Evolutionary conservation across 2,888 invertebrate species (phyloP), one percentile per base, ranked within the genome.

Genomic region (Baccha elongata): DNA sequence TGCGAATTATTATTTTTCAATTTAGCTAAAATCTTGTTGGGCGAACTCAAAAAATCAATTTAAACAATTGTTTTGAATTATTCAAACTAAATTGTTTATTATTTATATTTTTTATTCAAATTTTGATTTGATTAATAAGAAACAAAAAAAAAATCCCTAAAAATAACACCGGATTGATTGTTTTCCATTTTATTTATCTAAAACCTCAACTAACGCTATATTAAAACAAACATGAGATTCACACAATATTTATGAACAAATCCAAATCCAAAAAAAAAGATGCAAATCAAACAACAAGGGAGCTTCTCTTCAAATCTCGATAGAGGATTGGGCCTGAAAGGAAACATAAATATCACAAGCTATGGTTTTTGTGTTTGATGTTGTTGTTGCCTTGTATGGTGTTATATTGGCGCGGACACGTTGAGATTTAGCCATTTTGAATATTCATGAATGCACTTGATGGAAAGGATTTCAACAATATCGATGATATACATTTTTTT

Each of bases 391-490:
- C 15, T 15, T 32, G 48, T 26, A 10, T 40, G 60, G 60, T 60
- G 53, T 69, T 55, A 60, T 69, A 65, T 76, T 71, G 76, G 60
- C 65, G 60, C 65, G 71, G 60, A 71, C 71, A 62, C 76, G 81
- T 67, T 29, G 71, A 76, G 81, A 81, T 81, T 81, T 71, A 76
- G 76, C 60, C 29, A 67, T 81, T 80, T 81, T 81, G 81, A 81
- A 81, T 81, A 81, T 81, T 81, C 81, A 81, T 81, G 76, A 81
- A 75, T 81, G 69, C 65, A 76, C 81, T 76, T 69, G 37, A 71
- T 81, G 76, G 60, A 48, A 81, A 67, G 76, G 71, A 75, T 81
- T 80, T 71, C 76, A 26, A 75, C 80, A 80, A 75, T 81, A 65
- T 81, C 80, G 75, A 67, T 71, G 71, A 81, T 81, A 64, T 26